Conservation (phyloP, 2,113 vertebrate species). For the Struthidea cinerea region DNA sequence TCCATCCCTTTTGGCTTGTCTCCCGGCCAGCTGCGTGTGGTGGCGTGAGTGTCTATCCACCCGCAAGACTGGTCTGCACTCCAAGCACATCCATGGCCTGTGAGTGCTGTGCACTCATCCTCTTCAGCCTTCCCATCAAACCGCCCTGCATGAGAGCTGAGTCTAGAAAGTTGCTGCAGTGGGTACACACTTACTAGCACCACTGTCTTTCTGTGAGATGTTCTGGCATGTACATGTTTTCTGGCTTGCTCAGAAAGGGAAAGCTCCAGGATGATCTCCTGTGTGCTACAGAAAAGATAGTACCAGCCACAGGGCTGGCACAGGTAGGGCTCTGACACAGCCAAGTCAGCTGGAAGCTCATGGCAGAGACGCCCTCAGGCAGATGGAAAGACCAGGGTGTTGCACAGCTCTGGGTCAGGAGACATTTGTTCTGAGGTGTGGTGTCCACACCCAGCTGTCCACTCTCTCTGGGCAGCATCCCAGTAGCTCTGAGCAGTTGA, state of each 20-base stretch:
- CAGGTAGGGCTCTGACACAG: neutral
- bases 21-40: accelerated
- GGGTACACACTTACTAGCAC: neutral
- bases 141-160: accelerated
- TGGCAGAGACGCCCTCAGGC: neutral
- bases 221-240: accelerated
- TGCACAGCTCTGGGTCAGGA: neutral
- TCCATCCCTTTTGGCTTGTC: neutral
- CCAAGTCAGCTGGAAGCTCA: neutral
- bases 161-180: neutral
- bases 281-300: accelerated
- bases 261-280: neutral
- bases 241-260: neutral
- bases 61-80: neutral
- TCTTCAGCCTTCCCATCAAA: neutral
- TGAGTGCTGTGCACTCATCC: no score
- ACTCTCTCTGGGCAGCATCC: neutral
- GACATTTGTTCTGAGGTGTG: neutral
- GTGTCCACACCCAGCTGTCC: neutral
- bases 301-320: neutral
- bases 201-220: accelerated
- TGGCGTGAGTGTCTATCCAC: no score
- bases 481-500: neutral
- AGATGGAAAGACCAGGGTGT: neutral
- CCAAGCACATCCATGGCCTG: no score